Percentiles rank a stretch among this genome's conserved stretches.
Evolutionary conservation across 2,113 vertebrate genomes (phyloP).

Genomic region (Gambusia affinis): DNA sequence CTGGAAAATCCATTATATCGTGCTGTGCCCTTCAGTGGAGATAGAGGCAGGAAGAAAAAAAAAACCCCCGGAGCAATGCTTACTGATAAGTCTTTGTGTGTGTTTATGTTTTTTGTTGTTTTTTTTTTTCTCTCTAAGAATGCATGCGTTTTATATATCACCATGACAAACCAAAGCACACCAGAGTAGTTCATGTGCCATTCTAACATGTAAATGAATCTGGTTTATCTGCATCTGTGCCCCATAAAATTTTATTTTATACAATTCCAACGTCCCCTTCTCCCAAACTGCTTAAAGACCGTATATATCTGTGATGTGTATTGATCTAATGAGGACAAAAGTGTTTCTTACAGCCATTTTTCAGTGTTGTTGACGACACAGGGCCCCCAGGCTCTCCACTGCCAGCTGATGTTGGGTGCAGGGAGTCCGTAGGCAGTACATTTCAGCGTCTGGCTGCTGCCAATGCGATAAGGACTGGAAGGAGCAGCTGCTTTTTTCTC

Average conservation of each 20-base stretch:
- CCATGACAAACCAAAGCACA: slow-evolving; percentile 14
- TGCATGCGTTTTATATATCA: slow-evolving; percentile 12
- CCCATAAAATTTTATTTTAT: slow-evolving; percentile 4
- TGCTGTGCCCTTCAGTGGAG: slow-evolving; percentile 11
- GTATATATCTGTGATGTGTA: slow-evolving; percentile 2
- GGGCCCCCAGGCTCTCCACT: slow-evolving; percentile 94
- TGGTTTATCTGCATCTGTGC: background rate
- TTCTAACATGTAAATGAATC: too few relatives aligned
- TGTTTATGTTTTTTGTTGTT: background rate
- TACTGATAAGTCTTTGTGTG: slow-evolving; percentile 21
- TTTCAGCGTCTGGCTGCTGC: slow-evolving; percentile 90
- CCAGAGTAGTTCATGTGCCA: background rate
- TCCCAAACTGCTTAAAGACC: slow-evolving; percentile 1
- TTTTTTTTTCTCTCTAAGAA: background rate
- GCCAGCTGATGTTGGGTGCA: slow-evolving; percentile 87
- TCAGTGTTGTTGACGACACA: slow-evolving; percentile 84
- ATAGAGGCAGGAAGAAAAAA: slow-evolving; percentile 7
- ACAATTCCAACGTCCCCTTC: slow-evolving; percentile 15
- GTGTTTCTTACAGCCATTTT: slow-evolving; percentile 83
- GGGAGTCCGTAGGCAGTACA: slow-evolving; percentile 91
- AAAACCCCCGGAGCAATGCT: background rate
- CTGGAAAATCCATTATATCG: slow-evolving; percentile 25
- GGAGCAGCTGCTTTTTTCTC: slow-evolving; percentile 94
- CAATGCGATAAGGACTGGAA: slow-evolving; percentile 87
- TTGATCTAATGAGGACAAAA: background rate